A percentile compares a stretch with the other conserved stretches of the same genome.
phyloP scores from a whole-genome alignment of 2,113 vertebrate species.

The Emydocephalus ijimae region DNA sequence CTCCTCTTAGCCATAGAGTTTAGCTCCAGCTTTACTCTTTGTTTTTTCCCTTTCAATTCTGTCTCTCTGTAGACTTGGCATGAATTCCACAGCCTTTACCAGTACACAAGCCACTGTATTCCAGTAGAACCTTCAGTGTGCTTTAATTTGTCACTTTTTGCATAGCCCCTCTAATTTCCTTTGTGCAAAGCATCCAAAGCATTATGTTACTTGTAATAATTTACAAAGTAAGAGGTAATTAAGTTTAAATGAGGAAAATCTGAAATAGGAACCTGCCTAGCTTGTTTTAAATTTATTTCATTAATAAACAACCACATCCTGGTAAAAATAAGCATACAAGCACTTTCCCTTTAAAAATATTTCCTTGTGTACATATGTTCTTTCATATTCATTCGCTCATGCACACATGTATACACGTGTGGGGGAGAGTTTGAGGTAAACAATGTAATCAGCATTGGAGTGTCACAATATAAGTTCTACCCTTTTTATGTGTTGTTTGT shows the following conservation, averaged over 20 bases:
- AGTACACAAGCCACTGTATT: slow-evolving; percentile 44
- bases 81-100: slow-evolving; percentile 65
- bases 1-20: slow-evolving; percentile 67
- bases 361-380: background rate
- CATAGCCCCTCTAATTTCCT: background rate
- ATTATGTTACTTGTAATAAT: background rate
- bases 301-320: background rate
- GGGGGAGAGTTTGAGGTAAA: background rate
- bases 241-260: background rate
- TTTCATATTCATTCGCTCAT: background rate
- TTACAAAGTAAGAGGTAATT: background rate
- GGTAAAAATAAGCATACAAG: background rate
- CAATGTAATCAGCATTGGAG: background rate
- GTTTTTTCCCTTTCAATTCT: slow-evolving; percentile 48
- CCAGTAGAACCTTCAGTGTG: background rate
- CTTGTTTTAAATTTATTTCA: background rate
- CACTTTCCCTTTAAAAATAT: background rate
- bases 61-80: slow-evolving; percentile 35
- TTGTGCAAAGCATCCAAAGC: slow-evolving; percentile 6
- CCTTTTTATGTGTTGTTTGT: background rate
- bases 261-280: background rate
- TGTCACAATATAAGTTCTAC: background rate
- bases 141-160: background rate
- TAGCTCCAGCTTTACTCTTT: slow-evolving; percentile 63
- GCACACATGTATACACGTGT: background rate